Percentiles rank a stretch among this genome's conserved stretches.
phyloP scores from a whole-genome alignment of 2,888 invertebrate species.

The Epinotia ramella region DNA sequence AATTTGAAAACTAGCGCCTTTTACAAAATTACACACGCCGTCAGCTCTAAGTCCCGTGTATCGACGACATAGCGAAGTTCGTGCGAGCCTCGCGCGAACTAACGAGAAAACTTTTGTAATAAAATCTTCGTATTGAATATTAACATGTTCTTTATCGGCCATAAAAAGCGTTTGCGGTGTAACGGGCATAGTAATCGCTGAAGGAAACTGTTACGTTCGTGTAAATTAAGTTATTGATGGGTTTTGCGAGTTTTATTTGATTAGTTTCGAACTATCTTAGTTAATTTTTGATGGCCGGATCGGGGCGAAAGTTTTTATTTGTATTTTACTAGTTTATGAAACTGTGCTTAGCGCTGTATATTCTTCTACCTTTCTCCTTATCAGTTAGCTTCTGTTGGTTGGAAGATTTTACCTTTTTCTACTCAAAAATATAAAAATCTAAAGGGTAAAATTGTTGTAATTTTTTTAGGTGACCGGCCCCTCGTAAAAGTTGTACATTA shows the following conservation, averaged over 20 bases:
- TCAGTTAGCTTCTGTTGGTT: neutral
- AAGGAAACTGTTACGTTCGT: conserved; percentile 55
- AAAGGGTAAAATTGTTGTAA: too few relatives aligned
- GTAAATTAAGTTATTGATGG: conserved; percentile 58
- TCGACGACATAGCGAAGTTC: conserved; percentile 53
- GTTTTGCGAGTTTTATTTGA: conserved; percentile 53
- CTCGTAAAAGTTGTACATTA: too few relatives aligned
- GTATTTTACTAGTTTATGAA: neutral
- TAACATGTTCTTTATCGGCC: conserved; percentile 74
- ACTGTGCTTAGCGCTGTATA: neutral
- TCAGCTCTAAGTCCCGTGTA: conserved; percentile 53
- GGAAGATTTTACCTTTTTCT: too few relatives aligned
- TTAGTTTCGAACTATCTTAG: conserved; percentile 55
- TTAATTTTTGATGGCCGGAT: conserved; percentile 32
- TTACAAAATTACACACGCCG: conserved; percentile 40
- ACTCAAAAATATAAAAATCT: too few relatives aligned
- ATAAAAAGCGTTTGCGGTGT: conserved; percentile 63
- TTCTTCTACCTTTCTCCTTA: neutral
- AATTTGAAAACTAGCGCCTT: conserved; percentile 39
- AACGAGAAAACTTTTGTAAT: conserved; percentile 77
- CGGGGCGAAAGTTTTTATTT: conserved; percentile 10
- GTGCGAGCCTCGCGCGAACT: conserved; percentile 59
- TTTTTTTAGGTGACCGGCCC: too few relatives aligned
- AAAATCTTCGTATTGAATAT: conserved; percentile 79
- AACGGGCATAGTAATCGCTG: conserved; percentile 67